A percentile compares a stretch with the other conserved stretches of the same genome.
phyloP scores from a whole-genome alignment of 2,888 invertebrate genomes.

The Clivina fossor region DNA sequence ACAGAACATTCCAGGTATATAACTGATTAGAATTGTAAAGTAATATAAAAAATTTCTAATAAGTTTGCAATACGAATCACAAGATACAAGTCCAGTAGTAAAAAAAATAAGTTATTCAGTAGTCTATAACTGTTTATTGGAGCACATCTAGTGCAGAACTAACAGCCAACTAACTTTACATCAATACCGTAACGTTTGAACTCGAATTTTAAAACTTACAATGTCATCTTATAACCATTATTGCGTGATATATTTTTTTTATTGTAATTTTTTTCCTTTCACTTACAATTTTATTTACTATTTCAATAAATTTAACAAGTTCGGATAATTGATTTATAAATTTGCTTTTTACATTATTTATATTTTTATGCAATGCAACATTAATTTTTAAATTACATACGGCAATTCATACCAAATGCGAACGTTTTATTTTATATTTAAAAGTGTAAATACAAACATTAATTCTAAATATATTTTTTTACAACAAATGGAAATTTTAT shows the following conservation, averaged over 20 bases:
- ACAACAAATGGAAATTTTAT: neutral
- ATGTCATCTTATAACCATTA: too few species aligned
- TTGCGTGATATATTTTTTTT: too few species aligned
- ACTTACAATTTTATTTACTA: too few species aligned
- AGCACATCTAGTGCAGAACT: conserved; percentile 27
- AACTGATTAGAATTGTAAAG: neutral
- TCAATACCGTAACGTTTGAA: conserved; percentile 23
- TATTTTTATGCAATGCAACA: too few species aligned
- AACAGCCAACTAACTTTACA: conserved; percentile 18
- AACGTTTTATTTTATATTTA: neutral
- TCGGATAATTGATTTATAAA: too few species aligned
- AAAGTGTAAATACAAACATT: neutral
- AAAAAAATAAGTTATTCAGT: conserved; percentile 21
- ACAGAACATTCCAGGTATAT: too few species aligned
- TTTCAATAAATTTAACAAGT: too few species aligned
- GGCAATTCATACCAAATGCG: neutral
- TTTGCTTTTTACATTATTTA: too few species aligned
- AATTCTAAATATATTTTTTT: neutral
- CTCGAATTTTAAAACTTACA: conserved; percentile 13
- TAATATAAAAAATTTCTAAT: neutral
- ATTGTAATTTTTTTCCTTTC: too few species aligned
- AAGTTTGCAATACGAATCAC: conserved; percentile 4
- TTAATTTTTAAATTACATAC: too few species aligned
- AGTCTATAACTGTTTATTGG: conserved; percentile 22
- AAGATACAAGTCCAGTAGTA: conserved; percentile 11